Evolutionary conservation across 2,797 vertebrate genomes (phyloP).

Genomic region (Staurois parvus): DNA sequence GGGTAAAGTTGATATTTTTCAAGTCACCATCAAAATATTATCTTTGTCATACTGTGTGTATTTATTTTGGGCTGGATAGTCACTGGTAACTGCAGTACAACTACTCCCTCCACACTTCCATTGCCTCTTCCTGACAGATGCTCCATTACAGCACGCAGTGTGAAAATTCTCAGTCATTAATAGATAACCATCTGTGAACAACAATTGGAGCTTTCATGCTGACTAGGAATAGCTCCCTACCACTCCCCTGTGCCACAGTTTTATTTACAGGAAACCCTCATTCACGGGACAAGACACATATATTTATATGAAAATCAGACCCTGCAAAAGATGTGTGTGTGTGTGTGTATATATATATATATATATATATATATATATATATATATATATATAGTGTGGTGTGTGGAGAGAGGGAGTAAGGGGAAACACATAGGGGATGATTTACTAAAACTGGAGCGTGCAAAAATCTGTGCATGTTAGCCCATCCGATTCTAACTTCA

Average conservation of each 20-base stretch:
- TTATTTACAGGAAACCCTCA: conserved; percentile 12
- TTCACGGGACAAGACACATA: neutral
- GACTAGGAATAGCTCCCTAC: conserved; percentile 27
- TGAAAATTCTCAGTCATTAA: conserved; percentile 49
- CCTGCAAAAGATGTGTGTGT: too few relatives aligned
- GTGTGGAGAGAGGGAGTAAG: too few relatives aligned
- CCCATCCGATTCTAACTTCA: too few relatives aligned
- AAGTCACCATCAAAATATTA: neutral
- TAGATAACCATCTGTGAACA: conserved; percentile 53
- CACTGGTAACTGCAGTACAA: neutral
- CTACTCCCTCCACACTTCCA: conserved; percentile 7
- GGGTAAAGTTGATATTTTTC: too few relatives aligned
- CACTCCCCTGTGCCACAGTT: neutral
- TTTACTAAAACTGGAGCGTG: too few relatives aligned
- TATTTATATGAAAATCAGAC: too few relatives aligned
- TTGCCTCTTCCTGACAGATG: conserved; percentile 46
- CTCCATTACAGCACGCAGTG: conserved; percentile 41
- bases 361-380: too few relatives aligned
- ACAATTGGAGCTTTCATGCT: conserved; percentile 49
- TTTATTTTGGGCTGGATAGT: neutral
- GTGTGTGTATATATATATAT: too few relatives aligned
- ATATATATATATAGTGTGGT: too few relatives aligned
- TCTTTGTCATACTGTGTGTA: neutral
- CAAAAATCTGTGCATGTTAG: too few relatives aligned
- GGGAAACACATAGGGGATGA: too few relatives aligned